Percentiles rank a stretch among this genome's conserved stretches.
Evolutionary conservation across 2,113 vertebrate genomes (phyloP).

Genomic region (Ovis canadensis): DNA sequence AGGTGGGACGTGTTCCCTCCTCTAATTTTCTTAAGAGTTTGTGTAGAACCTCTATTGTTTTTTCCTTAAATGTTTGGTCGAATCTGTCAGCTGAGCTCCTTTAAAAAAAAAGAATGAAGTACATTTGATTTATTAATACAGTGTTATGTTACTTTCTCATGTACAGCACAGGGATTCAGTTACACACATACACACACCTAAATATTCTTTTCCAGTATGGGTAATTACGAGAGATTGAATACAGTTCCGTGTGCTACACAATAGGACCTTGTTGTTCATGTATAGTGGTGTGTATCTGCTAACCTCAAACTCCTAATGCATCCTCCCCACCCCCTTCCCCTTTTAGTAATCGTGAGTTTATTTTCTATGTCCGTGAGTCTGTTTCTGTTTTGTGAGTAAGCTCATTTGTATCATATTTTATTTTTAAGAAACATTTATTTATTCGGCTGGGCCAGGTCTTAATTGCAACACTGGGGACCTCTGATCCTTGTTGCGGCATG

Average conservation of each 20-base stretch:
- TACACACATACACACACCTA: not conserved
- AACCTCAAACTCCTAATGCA: not conserved
- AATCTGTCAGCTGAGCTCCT: not conserved
- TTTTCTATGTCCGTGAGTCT: not conserved
- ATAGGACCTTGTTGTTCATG: not conserved
- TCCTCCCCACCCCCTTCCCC: not conserved
- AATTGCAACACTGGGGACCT: fast-evolving
- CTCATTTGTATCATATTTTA: not conserved
- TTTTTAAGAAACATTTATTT: not conserved
- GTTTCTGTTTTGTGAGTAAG: not conserved
- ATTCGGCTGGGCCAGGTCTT: not conserved
- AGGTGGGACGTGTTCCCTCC: not conserved
- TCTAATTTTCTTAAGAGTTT: not conserved
- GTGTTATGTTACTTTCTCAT: not conserved
- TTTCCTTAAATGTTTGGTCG: not conserved
- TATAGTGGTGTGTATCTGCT: not conserved
- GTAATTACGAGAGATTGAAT: not conserved
- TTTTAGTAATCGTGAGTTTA: not conserved
- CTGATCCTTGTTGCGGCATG: not conserved
- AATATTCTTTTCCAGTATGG: not conserved
- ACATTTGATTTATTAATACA: not conserved
- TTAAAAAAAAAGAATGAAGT: not conserved
- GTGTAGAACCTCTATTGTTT: not conserved
- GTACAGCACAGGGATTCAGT: not conserved
- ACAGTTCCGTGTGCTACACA: not conserved